These are phyloP conservation scores for Tokudaia tokunoshimensis DNA, from an alignment of 2,797 vertebrate genomes.

Conservation along the genomic window DNA sequence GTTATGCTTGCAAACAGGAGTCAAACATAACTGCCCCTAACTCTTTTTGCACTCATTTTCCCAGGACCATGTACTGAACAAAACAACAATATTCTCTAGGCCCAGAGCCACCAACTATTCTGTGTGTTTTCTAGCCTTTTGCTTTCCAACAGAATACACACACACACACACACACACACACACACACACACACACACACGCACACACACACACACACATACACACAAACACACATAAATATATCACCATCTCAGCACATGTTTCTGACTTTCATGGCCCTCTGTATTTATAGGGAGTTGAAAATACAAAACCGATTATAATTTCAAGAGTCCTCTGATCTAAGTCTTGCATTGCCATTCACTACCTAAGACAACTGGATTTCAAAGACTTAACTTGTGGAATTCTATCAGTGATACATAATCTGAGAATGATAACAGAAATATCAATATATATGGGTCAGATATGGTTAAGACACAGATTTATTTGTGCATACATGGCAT, in stretches of 20 bases:
- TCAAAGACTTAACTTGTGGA: background rate
- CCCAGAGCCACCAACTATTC: too few relatives aligned
- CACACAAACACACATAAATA: background rate
- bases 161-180: too few relatives aligned
- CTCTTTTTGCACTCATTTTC: background rate
- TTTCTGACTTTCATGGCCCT: rapidly evolving
- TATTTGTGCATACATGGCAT: background rate
- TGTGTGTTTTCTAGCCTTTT: rapidly evolving
- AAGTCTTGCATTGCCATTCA: background rate
- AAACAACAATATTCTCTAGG: background rate
- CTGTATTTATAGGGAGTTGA: background rate
- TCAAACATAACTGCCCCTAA: background rate
- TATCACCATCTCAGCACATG: too few relatives aligned
- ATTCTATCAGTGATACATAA: background rate
- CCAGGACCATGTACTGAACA: background rate
- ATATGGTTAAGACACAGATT: background rate
- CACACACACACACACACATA: too few relatives aligned
- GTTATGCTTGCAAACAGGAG: background rate
- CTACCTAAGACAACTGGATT: background rate
- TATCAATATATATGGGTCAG: background rate
- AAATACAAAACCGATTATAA: too few relatives aligned
- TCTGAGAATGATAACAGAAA: background rate
- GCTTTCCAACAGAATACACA: background rate
- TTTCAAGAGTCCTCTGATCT: background rate
- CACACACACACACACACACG: too few relatives aligned